Conservation (phyloP, 2,797 vertebrate genomes). For the Molossus alvarezi region DNA sequence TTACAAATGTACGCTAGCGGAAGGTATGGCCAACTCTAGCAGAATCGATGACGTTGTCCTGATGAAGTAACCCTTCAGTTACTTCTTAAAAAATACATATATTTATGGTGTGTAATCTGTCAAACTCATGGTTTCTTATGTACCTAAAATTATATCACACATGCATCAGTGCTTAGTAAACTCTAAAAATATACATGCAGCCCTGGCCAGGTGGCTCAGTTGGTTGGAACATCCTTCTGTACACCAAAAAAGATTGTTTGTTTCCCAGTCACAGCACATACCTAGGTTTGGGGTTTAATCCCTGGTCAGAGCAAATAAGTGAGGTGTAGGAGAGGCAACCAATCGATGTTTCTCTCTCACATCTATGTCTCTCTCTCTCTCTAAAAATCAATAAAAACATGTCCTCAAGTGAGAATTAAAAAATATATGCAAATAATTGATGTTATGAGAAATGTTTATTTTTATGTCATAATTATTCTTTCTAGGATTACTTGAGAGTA, state of each 20-base stretch:
- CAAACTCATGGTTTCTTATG: neutral
- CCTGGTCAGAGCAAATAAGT: neutral
- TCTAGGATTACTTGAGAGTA: neutral
- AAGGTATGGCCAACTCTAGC: neutral
- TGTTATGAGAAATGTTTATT: constrained; percentile 7
- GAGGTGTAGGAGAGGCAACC: neutral
- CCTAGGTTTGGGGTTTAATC: neutral
- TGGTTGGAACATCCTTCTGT: neutral
- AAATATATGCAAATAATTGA: neutral
- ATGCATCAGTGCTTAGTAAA: neutral
- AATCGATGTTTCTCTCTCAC: neutral
- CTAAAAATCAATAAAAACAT: neutral
- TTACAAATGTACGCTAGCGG: neutral
- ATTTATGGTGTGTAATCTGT: neutral
- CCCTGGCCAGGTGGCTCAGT: neutral
- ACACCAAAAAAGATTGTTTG: neutral
- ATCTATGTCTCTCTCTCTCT: neutral
- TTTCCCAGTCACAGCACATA: too few species aligned
- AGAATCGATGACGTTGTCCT: neutral
- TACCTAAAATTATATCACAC: neutral
- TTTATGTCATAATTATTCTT: neutral
- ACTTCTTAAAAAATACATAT: neutral
- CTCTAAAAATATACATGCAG: neutral
- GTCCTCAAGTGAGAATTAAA: neutral
- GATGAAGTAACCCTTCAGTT: neutral